Base-by-base conservation (phyloP, 2,888 invertebrate species). In the Melanargia galathea region DNA sequence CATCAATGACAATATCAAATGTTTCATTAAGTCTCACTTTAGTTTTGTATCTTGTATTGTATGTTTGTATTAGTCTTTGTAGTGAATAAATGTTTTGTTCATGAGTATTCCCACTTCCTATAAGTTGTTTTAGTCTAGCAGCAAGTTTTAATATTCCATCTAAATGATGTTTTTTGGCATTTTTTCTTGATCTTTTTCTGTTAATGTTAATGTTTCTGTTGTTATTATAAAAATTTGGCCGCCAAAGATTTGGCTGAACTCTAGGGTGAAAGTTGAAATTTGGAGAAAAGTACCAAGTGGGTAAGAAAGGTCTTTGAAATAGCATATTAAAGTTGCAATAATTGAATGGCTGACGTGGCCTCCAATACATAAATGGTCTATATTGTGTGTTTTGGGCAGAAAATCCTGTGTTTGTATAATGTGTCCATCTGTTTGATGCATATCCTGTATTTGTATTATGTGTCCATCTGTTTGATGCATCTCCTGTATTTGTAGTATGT, bases 21-120 rank as follows among this genome's bases (percentile, higher is more conserved):
- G 73, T 49, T 7, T 71, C 67, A 16, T 77, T 81, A 13, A 90
- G 68, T 48, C 76, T 71, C 54, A 88, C 60, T 54, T 70, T 80
- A 10, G 80, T 66, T 57, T 77, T 77, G 63, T 86, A 90, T 40
- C 77, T 82, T 4, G 56, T 57, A 68, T 91, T 91, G 65, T 81
- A 91, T 20, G 81, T 79, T 6, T 77, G 67, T 13, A 90, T 71
- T 10, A 88, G 71, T 59, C 67, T 77, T 35, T 81, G 75, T 1
- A 88, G 69, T 1, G 78, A 67, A 46, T 73, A 67, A 33, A 82
- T 69, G 62, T 78, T 82, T 22, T 73, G 59, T 26, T 68, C 63
- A 18, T 77, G 72, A 1, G 54, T 66, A 57, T 71, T 74, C 1
- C 78, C 78, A 30, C 67, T 49, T 33, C 68, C 40, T 0, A 77